Evolutionary conservation across 2,888 invertebrate genomes (phyloP).

Genomic region (Antheraea assamensis): DNA sequence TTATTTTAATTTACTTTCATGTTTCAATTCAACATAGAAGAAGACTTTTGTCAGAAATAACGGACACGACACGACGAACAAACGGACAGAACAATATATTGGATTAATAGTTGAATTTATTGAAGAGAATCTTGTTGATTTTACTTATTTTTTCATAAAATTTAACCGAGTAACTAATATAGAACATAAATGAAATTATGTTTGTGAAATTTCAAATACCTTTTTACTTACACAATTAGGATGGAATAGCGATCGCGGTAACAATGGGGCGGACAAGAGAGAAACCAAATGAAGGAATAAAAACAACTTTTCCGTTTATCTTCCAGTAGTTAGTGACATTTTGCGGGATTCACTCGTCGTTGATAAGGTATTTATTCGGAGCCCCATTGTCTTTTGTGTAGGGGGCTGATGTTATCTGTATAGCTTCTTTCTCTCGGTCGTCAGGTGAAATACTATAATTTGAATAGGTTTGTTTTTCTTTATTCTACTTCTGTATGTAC

Average conservation of each 20-base stretch:
- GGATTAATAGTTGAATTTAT: background rate
- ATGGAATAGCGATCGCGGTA: background rate
- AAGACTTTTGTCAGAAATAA: too few relatives aligned
- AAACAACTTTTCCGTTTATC: conserved; percentile 41
- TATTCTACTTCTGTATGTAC: too few relatives aligned
- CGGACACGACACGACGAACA: too few relatives aligned
- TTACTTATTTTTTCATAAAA: background rate
- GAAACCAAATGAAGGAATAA: conserved; percentile 35
- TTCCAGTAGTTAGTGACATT: conserved; percentile 50
- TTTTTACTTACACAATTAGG: conserved; percentile 10
- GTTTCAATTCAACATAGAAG: too few relatives aligned
- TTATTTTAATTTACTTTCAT: too few relatives aligned
- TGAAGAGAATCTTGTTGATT: background rate
- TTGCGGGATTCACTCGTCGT: conserved; percentile 50
- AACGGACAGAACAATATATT: too few relatives aligned
- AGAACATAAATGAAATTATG: background rate
- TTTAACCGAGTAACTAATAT: background rate
- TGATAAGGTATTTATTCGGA: conserved; percentile 74
- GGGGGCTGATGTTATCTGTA: conserved; percentile 47
- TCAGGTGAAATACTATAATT: conserved; percentile 5
- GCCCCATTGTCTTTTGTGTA: conserved; percentile 44
- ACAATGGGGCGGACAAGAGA: conserved; percentile 3
- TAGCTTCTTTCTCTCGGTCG: conserved; percentile 37
- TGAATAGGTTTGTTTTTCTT: background rate
- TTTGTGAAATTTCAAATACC: background rate